Base-by-base conservation (phyloP, 2,888 invertebrate species). In the Drosophila demipolita region DNA sequence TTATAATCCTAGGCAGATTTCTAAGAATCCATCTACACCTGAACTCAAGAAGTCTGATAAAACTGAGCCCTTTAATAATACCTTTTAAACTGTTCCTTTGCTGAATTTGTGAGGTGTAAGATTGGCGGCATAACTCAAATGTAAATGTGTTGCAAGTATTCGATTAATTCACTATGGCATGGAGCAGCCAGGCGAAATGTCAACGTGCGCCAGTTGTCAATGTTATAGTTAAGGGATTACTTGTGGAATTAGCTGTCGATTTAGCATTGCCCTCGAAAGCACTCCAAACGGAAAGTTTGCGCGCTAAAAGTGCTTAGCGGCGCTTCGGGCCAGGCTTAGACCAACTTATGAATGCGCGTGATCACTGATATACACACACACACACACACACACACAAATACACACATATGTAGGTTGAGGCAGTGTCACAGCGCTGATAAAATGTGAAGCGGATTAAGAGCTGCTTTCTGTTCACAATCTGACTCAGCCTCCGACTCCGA, bases 401-500 rank as follows among this genome's bases (percentile, higher is more conserved):
- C 35, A 73, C 36, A 50, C 49, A 36, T 20, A 40, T 52, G 73
- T 42, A 58, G 42, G 58, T 67, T 85, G 80, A 77, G 73, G 76
- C 80, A 88, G 87, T 87, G 90, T 90, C 89, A 88, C 78, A 75
- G 67, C 71, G 78, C 89, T 88, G 87, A 87, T 87, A 87, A 87
- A 87, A 90, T 90, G 89, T 75, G 90, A 87, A 90, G 90, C 90
- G 87, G 87, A 87, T 87, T 87, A 87, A 77, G 90, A 73, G 78
- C 73, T 65, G 73, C 67, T 77, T 70, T 60, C 63, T 66, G 66
- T 54, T 49, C 75, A 15, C 58, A 32, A 58, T 32, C 60, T 49
- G 45, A 62, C 23, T 38, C 33, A 23, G 17, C 40, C 60, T 40
- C 26, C 23, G 58, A 36, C 11, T 36, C 3, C 4, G 36, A 57